Percentiles rank a stretch among this genome's conserved stretches.
Conservation (phyloP, 64 coral and sea anemone species). For the Astreopora myriophthalma region DNA sequence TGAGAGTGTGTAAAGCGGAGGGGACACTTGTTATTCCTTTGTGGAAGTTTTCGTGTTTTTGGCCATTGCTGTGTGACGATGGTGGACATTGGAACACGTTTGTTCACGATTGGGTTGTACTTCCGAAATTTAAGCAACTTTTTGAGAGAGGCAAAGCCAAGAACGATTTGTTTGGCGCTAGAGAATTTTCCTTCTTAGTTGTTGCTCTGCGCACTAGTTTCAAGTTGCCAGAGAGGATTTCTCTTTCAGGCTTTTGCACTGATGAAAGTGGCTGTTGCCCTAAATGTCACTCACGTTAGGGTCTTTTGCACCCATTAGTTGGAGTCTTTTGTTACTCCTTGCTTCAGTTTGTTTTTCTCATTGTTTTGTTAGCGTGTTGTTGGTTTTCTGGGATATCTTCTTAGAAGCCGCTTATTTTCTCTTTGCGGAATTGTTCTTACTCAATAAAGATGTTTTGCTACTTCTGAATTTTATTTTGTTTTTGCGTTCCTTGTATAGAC, state of each 20-base stretch:
- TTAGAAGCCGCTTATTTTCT: background rate
- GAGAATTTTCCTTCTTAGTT: constrained; percentile 7
- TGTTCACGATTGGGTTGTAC: constrained; percentile 38
- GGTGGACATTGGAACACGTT: constrained; percentile 22
- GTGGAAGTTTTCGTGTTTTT: constrained; percentile 39
- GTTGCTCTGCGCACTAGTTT: constrained; percentile 39
- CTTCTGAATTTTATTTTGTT: constrained; percentile 19
- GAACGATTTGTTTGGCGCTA: constrained; percentile 53
- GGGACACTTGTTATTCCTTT: too few relatives aligned
- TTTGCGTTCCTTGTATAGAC: background rate
- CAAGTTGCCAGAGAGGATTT: background rate
- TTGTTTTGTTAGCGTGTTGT: background rate
- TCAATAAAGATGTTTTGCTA: background rate
- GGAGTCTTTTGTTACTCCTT: background rate
- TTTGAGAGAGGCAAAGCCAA: constrained; percentile 73
- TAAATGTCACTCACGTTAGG: background rate
- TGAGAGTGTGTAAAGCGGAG: background rate
- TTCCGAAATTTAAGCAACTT: constrained; percentile 29
- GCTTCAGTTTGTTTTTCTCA: background rate
- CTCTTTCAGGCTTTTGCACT: constrained; percentile 37
- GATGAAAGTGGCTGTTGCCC: background rate
- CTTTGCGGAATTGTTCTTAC: background rate
- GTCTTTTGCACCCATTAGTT: background rate
- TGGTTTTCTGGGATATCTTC: background rate
- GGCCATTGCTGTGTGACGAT: constrained; percentile 40